Evolutionary conservation across 2,888 invertebrate species (phyloP).

Genomic region (Xanthostigma xanthostigma): DNA sequence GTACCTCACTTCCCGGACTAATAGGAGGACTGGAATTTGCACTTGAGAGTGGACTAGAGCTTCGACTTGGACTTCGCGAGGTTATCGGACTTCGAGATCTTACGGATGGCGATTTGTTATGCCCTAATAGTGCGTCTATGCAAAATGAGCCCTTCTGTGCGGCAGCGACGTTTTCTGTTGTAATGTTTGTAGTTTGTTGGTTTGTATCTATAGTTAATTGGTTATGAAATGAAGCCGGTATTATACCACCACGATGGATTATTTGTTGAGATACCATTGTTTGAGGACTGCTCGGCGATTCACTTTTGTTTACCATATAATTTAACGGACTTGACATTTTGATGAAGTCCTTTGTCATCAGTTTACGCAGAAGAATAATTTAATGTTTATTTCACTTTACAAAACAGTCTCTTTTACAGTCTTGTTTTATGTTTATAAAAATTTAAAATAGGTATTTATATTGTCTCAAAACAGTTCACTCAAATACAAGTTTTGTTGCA

Average conservation of each 20-base stretch:
- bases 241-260: constrained; percentile 1
- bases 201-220: constrained; percentile 20
- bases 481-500: no score
- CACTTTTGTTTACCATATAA: constrained; percentile 3
- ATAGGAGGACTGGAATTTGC: constrained; percentile 70
- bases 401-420: no score
- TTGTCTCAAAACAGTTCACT: no score
- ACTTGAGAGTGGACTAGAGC: constrained; percentile 31
- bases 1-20: constrained; percentile 69
- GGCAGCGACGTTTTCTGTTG: constrained; percentile 2
- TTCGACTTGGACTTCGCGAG: constrained; percentile 26
- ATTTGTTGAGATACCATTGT: constrained; percentile 4
- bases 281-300: constrained; percentile 4
- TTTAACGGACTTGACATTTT: constrained; percentile 6
- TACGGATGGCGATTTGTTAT: constrained; percentile 17
- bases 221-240: constrained; percentile 4
- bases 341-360: background rate
- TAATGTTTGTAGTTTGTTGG: constrained; percentile 19
- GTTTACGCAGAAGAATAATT: no score
- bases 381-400: no score
- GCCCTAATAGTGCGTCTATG: constrained; percentile 72
- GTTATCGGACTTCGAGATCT: constrained; percentile 27
- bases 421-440: no score
- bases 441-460: no score
- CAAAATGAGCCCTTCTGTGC: constrained; percentile 55